A percentile compares a stretch with the other conserved stretches of the same genome.
Evolutionary conservation across 2,888 invertebrate genomes (phyloP).

Genomic region (Meloe dianella): DNA sequence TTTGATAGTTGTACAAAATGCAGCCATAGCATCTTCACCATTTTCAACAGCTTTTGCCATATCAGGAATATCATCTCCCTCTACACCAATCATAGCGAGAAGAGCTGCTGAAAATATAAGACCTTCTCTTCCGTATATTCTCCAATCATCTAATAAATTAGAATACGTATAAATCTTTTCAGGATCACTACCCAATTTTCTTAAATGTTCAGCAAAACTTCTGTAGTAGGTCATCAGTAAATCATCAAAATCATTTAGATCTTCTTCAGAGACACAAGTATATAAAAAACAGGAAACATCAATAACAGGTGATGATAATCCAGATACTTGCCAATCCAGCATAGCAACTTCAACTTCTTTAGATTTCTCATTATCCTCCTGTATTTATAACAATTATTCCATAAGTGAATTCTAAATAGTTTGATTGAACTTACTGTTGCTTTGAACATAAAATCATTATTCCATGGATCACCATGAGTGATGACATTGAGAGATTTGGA

Average conservation of each 20-base stretch:
- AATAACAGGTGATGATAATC: slow-evolving; percentile 1
- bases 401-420: too few relatives aligned
- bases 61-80: not conserved
- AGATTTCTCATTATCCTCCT: too few relatives aligned
- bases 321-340: slow-evolving; percentile 20
- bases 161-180: slow-evolving; percentile 2
- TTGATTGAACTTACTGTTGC: not conserved
- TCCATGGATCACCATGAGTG: slow-evolving; percentile 28
- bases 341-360: not conserved
- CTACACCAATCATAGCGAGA: not conserved
- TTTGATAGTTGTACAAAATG: not conserved
- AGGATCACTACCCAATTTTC: slow-evolving; percentile 12
- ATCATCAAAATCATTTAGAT: slow-evolving; percentile 15
- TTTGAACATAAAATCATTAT: slow-evolving; percentile 23
- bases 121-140: not conserved
- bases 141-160: slow-evolving; percentile 13
- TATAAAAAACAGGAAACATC: slow-evolving; percentile 18
- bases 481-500: slow-evolving; percentile 13
- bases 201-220: slow-evolving; percentile 12
- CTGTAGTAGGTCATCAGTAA: slow-evolving; percentile 13
- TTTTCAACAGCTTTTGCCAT: not conserved
- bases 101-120: not conserved
- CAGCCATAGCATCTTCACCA: not conserved
- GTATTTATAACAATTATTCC: too few relatives aligned
- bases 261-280: slow-evolving; percentile 3